phyloP scores from a whole-genome alignment of 2,113 vertebrate species.

The Oryctolagus cuniculus region DNA sequence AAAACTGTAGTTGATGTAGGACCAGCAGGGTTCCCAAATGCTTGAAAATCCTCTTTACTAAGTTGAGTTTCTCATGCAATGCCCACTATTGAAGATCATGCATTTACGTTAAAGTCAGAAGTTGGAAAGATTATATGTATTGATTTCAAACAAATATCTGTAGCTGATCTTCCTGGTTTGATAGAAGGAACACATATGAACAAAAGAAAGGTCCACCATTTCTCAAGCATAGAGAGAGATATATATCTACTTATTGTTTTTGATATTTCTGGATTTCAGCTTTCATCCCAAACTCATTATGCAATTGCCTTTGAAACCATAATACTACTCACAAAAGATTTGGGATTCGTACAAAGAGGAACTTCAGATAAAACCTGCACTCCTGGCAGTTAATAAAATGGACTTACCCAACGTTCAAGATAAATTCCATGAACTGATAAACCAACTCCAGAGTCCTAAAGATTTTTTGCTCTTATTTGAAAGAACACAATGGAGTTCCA shows the following conservation, averaged over 20 bases:
- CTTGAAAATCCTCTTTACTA: slow-evolving; percentile 95
- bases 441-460: slow-evolving; percentile 90
- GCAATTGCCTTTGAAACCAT: slow-evolving; percentile 94
- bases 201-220: slow-evolving; percentile 98
- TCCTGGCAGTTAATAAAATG: slow-evolving; percentile 96
- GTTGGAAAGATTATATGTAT: slow-evolving; percentile 93
- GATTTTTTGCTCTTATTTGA: slow-evolving; percentile 86
- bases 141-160: slow-evolving; percentile 90
- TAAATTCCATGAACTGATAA: slow-evolving; percentile 87
- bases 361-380: slow-evolving; percentile 90
- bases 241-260: slow-evolving; percentile 95
- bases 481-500: slow-evolving; percentile 89
- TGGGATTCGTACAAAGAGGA: slow-evolving; percentile 94
- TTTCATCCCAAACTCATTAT: slow-evolving; percentile 89
- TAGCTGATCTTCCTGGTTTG: slow-evolving; percentile 90
- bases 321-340: slow-evolving; percentile 93
- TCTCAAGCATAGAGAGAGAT: slow-evolving; percentile 92
- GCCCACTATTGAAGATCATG: slow-evolving; percentile 92
- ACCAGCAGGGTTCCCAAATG: slow-evolving; percentile 95
- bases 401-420: slow-evolving; percentile 91
- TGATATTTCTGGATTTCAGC: slow-evolving; percentile 93
- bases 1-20: slow-evolving; percentile 90
- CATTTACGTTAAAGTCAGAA: slow-evolving; percentile 93
- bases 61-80: slow-evolving; percentile 92
- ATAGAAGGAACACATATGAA: slow-evolving; percentile 98